Conservation (phyloP, 2,113 vertebrate genomes). For the Lasiurus borealis region DNA sequence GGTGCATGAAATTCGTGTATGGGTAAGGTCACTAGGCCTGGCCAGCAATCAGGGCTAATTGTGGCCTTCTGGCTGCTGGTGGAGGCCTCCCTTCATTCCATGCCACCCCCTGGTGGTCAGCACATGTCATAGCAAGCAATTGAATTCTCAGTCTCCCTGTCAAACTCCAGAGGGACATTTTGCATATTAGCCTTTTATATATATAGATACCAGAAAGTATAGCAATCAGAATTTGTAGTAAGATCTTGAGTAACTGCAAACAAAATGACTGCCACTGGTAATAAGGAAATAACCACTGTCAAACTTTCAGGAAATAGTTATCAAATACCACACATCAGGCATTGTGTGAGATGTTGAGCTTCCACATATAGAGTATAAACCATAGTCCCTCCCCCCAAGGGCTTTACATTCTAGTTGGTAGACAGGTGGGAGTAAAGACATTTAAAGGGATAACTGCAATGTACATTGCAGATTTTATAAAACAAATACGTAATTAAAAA, state of each 20-base stretch:
- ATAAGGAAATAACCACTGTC: background rate
- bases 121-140: too few species aligned
- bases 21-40: too few species aligned
- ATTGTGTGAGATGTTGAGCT: background rate
- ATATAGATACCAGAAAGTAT: background rate
- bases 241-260: background rate
- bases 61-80: too few species aligned
- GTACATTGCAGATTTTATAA: background rate
- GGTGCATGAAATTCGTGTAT: too few species aligned
- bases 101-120: too few species aligned
- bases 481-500: background rate
- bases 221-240: background rate
- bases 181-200: too few species aligned
- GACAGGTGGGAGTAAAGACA: background rate
- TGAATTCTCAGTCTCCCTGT: too few species aligned
- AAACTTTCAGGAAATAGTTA: conserved; percentile 17
- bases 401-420: background rate
- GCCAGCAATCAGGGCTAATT: too few species aligned
- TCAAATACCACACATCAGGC: background rate
- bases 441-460: background rate
- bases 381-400: background rate
- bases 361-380: background rate
- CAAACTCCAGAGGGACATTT: too few species aligned
- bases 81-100: too few species aligned
- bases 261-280: background rate